Evolutionary conservation across 2,888 invertebrate species (phyloP).

Genomic region (Phytoseiulus persimilis): DNA sequence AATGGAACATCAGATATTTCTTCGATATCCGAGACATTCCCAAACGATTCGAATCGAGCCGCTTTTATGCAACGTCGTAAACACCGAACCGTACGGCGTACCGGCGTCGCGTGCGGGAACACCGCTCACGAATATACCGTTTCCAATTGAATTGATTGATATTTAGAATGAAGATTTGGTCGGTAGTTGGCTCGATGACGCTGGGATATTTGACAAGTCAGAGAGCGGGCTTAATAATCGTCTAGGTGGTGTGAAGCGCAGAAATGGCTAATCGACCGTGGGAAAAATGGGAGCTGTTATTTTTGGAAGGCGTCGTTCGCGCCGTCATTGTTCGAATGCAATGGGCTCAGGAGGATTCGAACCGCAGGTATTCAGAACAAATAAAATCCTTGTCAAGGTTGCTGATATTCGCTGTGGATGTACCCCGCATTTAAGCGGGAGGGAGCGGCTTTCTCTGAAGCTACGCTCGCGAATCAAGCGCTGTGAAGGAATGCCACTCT

Average conservation of each 20-base stretch:
- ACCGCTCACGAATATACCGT: neutral
- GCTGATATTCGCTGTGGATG: neutral
- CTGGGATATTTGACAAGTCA: neutral
- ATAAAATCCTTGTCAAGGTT: neutral
- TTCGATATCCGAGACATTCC: neutral
- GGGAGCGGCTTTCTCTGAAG: neutral
- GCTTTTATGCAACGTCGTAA: neutral
- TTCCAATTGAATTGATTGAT: neutral
- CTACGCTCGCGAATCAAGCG: neutral
- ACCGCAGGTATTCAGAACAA: neutral
- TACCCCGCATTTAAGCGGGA: neutral
- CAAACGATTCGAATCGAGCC: neutral
- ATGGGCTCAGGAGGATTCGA: neutral
- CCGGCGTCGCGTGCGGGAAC: neutral
- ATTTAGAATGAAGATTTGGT: neutral
- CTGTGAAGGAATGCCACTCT: neutral
- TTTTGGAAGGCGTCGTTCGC: neutral
- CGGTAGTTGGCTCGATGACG: neutral
- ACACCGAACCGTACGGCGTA: neutral
- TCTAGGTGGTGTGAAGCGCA: neutral
- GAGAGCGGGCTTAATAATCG: neutral
- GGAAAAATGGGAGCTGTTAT: neutral
- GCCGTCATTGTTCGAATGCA: neutral
- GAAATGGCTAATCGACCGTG: neutral
- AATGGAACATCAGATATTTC: neutral